Evolutionary conservation across 2,113 vertebrate species (phyloP).

Genomic region (Trematocara zebra): DNA sequence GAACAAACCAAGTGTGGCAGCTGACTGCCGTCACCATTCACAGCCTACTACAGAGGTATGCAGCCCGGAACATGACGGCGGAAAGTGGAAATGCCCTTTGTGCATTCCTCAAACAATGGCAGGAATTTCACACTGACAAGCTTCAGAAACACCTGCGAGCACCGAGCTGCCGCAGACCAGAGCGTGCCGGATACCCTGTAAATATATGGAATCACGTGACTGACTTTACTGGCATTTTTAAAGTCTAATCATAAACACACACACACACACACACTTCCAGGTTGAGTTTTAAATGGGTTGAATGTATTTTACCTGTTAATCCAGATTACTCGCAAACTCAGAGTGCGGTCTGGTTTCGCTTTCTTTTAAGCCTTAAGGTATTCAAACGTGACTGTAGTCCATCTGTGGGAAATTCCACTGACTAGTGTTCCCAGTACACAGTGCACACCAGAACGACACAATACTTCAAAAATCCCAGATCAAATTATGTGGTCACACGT

Average conservation of each 20-base stretch:
- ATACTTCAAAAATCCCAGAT: neutral
- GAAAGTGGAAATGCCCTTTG: conserved; percentile 40
- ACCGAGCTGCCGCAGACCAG: neutral
- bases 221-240: neutral
- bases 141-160: conserved; percentile 11
- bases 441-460: neutral
- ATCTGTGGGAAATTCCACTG: neutral
- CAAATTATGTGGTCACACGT: neutral
- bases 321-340: neutral
- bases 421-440: neutral
- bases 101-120: conserved; percentile 29
- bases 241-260: neutral
- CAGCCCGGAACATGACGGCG: neutral
- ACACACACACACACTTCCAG: neutral
- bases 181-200: neutral
- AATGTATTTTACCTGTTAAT: neutral
- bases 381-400: neutral
- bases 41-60: neutral
- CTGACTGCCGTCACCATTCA: conserved; percentile 14
- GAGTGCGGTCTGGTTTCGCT: neutral
- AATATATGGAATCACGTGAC: neutral
- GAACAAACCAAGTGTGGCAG: neutral
- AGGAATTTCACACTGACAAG: conserved; percentile 5
- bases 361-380: neutral
- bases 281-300: neutral